Evolutionary conservation across 2,888 invertebrate genomes (phyloP), one percentile per base, ranked within the genome.

Genomic region (Spilarctia lutea): DNA sequence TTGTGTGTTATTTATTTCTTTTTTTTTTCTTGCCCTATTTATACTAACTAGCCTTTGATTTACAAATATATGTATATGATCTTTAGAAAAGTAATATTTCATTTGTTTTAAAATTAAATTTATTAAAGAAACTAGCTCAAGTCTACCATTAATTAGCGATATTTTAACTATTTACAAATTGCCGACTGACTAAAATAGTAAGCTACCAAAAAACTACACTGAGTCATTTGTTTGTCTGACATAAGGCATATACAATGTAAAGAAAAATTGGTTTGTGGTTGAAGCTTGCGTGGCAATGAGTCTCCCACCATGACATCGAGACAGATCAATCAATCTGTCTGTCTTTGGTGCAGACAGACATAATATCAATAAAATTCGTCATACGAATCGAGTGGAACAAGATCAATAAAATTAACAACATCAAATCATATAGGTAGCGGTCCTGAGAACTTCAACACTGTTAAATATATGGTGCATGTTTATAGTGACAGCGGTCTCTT

Each of bases 381-480:
- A 77, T 45, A 81, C 80, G 78, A 81, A 85, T 78, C 71, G 75
- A 66, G 73, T 73, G 79, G 33, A 78, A 76, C 71, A 74, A 45
- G 75, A 52, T 74, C 77, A 76, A 75, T 82, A 81, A 76, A 85
- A 68, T 73, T 78, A 76, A 84, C 82, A 76, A 83, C 81, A 85
- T 83, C 80, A 77, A 79, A 81, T 83, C 80, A 75, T 74, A 85
- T 75, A 76, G 79, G 68, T 66, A 33, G 69, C 76, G 30, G 71
- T 74, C 72, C 77, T 75, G 72, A 81, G 73, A 81, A 85, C 81
- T 86, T 85, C 73, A 80, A 76, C 74, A 78, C 84, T 84, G 83
- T 86, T 82, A 87, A 86, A 82, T 78, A 73, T 75, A 73, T 77
- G 73, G 65, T 65, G 72, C 60, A 65, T 74, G 85, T 8, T 30